Evolutionary conservation across 2,888 invertebrate genomes (phyloP).

Genomic region (Incurvaria masculella): DNA sequence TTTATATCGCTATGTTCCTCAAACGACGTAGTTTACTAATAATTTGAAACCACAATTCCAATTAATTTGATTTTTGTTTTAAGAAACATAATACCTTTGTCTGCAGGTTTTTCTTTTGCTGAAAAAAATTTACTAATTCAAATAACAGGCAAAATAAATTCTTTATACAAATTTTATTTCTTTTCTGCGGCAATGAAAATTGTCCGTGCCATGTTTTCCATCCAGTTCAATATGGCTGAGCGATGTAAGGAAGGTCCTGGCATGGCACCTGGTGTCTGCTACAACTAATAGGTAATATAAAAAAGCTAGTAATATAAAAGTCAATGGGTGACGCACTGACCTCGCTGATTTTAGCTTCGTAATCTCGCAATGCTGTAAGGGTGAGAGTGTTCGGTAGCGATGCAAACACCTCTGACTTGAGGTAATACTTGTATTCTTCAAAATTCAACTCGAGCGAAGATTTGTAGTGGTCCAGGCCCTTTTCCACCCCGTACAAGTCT

Average conservation of each 20-base stretch:
- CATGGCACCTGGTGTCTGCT: too few relatives aligned
- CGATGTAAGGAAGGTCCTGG: too few relatives aligned
- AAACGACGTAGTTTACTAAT: too few relatives aligned
- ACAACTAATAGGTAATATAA: background rate
- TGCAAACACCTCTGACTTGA: constrained; percentile 71
- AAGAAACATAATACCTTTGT: too few relatives aligned
- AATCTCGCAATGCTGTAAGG: constrained; percentile 54
- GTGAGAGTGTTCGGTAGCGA: constrained; percentile 60
- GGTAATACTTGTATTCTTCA: constrained; percentile 71
- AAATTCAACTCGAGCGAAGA: constrained; percentile 68
- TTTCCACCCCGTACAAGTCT: constrained; percentile 75
- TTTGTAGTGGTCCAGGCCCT: constrained; percentile 73
- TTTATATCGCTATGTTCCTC: too few relatives aligned
- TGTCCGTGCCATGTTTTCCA: too few relatives aligned
- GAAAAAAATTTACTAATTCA: background rate
- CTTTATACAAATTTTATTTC: too few relatives aligned
- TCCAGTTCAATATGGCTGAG: too few relatives aligned
- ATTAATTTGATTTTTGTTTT: too few relatives aligned
- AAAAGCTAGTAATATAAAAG: background rate
- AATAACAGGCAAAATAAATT: too few relatives aligned
- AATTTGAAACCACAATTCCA: too few relatives aligned
- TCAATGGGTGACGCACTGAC: constrained; percentile 36
- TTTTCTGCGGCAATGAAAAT: background rate
- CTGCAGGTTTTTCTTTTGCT: too few relatives aligned
- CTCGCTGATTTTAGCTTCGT: constrained; percentile 68